Percentiles rank a stretch among this genome's conserved stretches.
Evolutionary conservation across 2,113 vertebrate species (phyloP).

Genomic region (Ivindomyrus marchei): DNA sequence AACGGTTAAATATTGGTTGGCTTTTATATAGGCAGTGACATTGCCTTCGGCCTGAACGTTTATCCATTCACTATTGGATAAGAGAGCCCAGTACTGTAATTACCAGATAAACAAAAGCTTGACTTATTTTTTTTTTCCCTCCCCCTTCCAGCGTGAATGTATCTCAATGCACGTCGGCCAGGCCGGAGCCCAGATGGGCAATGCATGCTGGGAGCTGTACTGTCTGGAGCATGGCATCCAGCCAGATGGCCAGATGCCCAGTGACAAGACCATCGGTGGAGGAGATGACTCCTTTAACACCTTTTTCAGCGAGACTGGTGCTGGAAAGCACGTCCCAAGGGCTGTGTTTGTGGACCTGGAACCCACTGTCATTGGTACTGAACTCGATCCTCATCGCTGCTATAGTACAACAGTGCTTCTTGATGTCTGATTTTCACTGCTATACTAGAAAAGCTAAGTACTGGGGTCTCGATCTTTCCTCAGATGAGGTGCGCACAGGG

Average conservation of each 20-base stretch:
- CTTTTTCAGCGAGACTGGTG: conserved; percentile 60
- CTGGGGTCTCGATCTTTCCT: neutral
- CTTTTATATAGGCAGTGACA: neutral
- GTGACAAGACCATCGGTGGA: conserved; percentile 49
- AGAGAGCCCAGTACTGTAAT: neutral
- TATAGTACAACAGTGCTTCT: neutral
- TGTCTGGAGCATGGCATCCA: conserved; percentile 82
- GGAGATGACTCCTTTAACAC: conserved; percentile 60
- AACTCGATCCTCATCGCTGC: neutral
- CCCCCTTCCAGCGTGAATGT: conserved; percentile 64
- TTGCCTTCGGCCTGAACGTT: neutral
- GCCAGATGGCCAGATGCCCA: conserved; percentile 48
- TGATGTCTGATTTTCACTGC: neutral
- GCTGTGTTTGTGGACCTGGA: conserved; percentile 58
- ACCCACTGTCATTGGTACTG: conserved; percentile 54
- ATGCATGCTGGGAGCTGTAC: conserved; percentile 82
- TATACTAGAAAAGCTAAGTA: neutral
- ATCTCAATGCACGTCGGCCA: conserved; percentile 76
- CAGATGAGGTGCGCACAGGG: conserved; percentile 39
- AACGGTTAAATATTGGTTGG: neutral
- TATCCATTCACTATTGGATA: neutral
- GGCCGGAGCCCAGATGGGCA: conserved; percentile 78
- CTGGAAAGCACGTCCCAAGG: conserved; percentile 55
- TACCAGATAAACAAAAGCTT: neutral
- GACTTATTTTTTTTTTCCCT: neutral